Base-by-base conservation (phyloP, 2,797 vertebrate genomes). In the Cossypha polioptera region DNA sequence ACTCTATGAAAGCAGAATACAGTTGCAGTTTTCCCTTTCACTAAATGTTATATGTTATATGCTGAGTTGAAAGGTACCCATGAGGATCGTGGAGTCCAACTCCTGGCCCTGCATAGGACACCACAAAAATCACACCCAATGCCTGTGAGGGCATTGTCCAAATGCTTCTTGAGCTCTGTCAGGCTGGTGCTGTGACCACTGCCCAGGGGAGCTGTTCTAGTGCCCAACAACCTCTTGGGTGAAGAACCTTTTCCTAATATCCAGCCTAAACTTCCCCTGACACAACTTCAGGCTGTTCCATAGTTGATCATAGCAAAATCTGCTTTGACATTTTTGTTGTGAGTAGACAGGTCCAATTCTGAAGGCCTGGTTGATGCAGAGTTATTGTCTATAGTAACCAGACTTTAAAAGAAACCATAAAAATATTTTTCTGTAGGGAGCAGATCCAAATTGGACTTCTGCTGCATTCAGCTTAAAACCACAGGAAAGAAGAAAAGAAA, bases 161-260 rank as follows among this genome's bases (percentile, higher is more conserved):
- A 59, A 33, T 1, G 2, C 24, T 51, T 75, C 28, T 36, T 13
- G 38, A 53, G 0, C 10, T 75, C 45, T 20, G 19, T 8, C 12
- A 59, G 45, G n/a, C 15, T 33, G 28, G 8, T 59, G 28, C 45
- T 51, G 18, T 38, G 28, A n/a, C 12, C 36, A 8, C 8, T 45
- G 15, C n/a, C 19, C 16, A 11, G 54, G n/a, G 28, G 10, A 85
- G 8, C 28, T 59, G 28, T 16, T 45, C 22, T 7, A n/a, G n/a
- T 14, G n/a, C 45, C 26, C n/a, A 28, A 1, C 4, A 2, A 28
- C 28, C 18, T 13, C 16, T 2, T 5, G 36, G 16, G 26, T 18
- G 21, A 58, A 10, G 26, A 58, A 22, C 12, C 3, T 45, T 67
- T 28, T n/a, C 29, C 16, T 33, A 5, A 47, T 54, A 68, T 33